These are phyloP conservation scores for Mesochorus sp. DNA, from an alignment of 2,888 invertebrate species.

Conservation along the genomic window DNA sequence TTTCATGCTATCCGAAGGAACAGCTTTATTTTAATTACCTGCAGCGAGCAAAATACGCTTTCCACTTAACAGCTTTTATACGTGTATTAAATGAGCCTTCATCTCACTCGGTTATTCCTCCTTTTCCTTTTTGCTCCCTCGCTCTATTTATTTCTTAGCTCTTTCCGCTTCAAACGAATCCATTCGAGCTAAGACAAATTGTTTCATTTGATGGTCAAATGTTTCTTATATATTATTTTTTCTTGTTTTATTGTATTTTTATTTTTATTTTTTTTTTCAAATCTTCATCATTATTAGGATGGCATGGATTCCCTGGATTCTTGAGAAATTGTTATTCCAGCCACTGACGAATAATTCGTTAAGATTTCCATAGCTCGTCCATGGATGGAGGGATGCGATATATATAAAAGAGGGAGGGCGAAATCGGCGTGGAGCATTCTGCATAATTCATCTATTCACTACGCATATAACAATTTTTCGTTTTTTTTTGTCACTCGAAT, in stretches of 20 bases:
- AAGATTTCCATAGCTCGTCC: slow-evolving; percentile 31
- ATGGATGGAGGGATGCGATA: neutral
- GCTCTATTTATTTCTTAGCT: slow-evolving; percentile 14
- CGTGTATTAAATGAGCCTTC: neutral
- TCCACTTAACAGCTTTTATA: neutral
- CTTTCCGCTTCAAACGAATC: slow-evolving; percentile 63
- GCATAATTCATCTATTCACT: slow-evolving; percentile 11
- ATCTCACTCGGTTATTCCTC: neutral
- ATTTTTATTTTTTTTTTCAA: slow-evolving; percentile 54
- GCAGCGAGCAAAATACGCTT: neutral
- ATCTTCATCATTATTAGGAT: slow-evolving; percentile 68
- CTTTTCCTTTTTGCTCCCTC: too few species aligned
- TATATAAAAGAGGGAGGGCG: slow-evolving; percentile 28
- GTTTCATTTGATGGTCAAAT: neutral
- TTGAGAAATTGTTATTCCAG: slow-evolving; percentile 37
- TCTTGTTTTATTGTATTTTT: slow-evolving; percentile 7
- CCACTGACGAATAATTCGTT: slow-evolving; percentile 53
- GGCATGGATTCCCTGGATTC: slow-evolving; percentile 63
- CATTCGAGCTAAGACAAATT: slow-evolving; percentile 66
- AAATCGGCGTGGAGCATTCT: slow-evolving; percentile 5
- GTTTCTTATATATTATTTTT: slow-evolving; percentile 3
- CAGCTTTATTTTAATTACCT: slow-evolving; percentile 36
- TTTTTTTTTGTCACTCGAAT: slow-evolving; percentile 43
- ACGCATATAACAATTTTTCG: slow-evolving; percentile 40
- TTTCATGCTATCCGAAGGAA: slow-evolving; percentile 22